phyloP scores from a whole-genome alignment of 2,797 vertebrate genomes.

The Crax fasciolata region DNA sequence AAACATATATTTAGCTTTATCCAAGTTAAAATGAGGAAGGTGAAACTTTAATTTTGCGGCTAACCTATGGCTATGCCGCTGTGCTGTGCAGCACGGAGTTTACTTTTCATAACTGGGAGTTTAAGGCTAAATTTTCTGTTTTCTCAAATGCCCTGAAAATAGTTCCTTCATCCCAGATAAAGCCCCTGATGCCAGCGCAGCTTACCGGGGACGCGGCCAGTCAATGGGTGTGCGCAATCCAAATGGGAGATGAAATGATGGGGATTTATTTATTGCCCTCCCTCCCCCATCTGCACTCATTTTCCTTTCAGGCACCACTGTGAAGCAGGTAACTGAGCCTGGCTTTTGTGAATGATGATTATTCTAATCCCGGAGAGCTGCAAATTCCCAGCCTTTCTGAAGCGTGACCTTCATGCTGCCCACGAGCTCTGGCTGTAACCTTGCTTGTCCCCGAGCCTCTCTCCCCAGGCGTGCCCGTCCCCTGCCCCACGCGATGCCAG shows the following conservation, averaged over 20 bases:
- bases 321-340: neutral
- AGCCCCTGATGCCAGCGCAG: neutral
- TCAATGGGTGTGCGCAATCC: rapidly evolving
- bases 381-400: neutral
- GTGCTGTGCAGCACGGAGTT: rapidly evolving
- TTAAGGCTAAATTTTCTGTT: neutral
- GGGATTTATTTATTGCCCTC: neutral
- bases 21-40: neutral
- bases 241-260: neutral
- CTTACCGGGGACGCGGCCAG: neutral
- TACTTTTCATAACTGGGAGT: neutral
- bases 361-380: neutral
- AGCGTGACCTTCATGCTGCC: neutral
- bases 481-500: rapidly evolving
- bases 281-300: neutral
- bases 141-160: neutral
- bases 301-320: neutral
- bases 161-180: neutral
- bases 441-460: neutral
- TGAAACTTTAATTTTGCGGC: neutral
- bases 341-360: neutral
- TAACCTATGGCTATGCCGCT: neutral
- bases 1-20: neutral
- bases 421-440: neutral
- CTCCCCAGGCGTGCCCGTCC: rapidly evolving